phyloP scores from a whole-genome alignment of 2,113 vertebrate species.

The Nibea coibor region DNA sequence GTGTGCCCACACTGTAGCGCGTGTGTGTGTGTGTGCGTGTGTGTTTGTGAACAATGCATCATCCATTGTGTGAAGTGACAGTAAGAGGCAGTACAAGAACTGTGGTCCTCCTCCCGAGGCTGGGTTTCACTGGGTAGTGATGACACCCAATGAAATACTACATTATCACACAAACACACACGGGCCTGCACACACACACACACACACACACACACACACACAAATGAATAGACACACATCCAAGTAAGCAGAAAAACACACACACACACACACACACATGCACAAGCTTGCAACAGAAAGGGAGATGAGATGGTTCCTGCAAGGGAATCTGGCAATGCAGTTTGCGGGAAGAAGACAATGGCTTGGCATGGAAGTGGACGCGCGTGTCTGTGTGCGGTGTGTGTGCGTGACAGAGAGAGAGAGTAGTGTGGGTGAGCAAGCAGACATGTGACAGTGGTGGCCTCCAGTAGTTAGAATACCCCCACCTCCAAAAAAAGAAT shows the following conservation, averaged over 20 bases:
- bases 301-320: not conserved
- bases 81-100: slow-evolving; percentile 10
- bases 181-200: not conserved
- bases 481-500: not conserved
- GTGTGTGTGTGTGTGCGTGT: not conserved
- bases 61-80: slow-evolving; percentile 25
- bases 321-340: slow-evolving; percentile 25
- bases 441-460: slow-evolving; percentile 25
- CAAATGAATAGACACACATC: not conserved
- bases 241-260: not conserved
- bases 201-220: not conserved
- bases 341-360: slow-evolving; percentile 25
- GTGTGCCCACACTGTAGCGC: not conserved
- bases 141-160: slow-evolving; percentile 57
- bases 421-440: not conserved
- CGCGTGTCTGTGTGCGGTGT: not conserved
- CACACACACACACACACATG: not conserved
- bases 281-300: not conserved
- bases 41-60: slow-evolving; percentile 15
- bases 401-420: not conserved
- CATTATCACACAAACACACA: slow-evolving; percentile 18
- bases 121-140: slow-evolving; percentile 41
- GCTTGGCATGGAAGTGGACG: slow-evolving; percentile 19
- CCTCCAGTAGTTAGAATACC: slow-evolving; percentile 2
- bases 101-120: slow-evolving; percentile 12